phyloP scores from a whole-genome alignment of 2,113 vertebrate genomes.

The Helogale parvula region DNA sequence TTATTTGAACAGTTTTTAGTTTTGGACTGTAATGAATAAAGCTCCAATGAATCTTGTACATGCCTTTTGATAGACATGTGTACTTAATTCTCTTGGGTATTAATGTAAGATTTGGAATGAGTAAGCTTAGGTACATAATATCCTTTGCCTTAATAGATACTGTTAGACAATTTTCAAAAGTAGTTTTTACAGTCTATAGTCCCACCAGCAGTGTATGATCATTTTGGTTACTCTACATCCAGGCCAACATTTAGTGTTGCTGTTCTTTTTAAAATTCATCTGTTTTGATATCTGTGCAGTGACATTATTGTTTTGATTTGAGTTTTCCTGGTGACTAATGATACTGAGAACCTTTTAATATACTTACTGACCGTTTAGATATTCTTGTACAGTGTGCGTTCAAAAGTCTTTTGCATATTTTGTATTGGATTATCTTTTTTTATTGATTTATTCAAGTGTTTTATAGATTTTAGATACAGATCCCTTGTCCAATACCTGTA shows the following conservation, averaged over 20 bases:
- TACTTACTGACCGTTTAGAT: background rate
- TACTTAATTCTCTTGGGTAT: background rate
- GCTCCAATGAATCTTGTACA: background rate
- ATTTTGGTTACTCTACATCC: background rate
- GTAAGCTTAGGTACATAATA: background rate
- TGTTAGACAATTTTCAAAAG: background rate
- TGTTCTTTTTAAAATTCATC: background rate
- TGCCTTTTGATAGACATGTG: background rate
- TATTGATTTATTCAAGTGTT: background rate
- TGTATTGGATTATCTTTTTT: background rate
- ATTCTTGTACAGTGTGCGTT: background rate
- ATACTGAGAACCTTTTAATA: background rate
- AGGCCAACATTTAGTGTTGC: background rate
- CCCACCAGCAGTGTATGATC: background rate
- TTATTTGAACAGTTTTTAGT: background rate
- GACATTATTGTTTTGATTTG: background rate
- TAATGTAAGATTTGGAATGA: background rate
- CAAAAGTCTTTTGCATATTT: background rate
- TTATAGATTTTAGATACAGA: conserved; percentile 15
- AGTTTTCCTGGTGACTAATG: background rate
- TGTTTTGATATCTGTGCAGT: background rate
- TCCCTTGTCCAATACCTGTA: background rate
- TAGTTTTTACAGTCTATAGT: background rate
- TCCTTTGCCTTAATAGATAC: background rate
- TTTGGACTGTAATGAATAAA: background rate